phyloP scores from a whole-genome alignment of 1,140 invertebrate genomes.

The Apis florea region DNA sequence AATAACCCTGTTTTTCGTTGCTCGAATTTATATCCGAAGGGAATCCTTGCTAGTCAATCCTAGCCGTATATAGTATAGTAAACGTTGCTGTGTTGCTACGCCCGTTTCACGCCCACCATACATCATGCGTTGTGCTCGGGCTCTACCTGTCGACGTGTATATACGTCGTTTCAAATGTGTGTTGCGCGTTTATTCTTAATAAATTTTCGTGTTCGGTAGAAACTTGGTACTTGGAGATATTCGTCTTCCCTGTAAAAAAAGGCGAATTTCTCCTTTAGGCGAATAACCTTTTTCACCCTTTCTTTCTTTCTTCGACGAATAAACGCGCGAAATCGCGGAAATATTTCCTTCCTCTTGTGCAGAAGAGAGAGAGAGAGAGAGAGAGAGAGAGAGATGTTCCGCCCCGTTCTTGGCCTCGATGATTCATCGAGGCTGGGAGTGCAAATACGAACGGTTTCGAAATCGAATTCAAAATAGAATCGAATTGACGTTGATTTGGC shows the following conservation, averaged over 20 bases:
- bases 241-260: too few species aligned
- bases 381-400: too few species aligned
- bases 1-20: not conserved
- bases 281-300: too few species aligned
- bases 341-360: too few species aligned
- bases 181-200: not conserved
- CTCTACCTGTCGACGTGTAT: slow-evolving; percentile 63
- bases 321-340: too few species aligned
- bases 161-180: slow-evolving; percentile 54
- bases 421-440: not conserved
- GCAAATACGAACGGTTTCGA: too few species aligned
- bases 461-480: too few species aligned
- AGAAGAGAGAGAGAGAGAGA: too few species aligned
- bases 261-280: too few species aligned
- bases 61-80: slow-evolving; percentile 73
- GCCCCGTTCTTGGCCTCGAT: not conserved
- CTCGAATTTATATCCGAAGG: slow-evolving; percentile 32
- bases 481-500: not conserved
- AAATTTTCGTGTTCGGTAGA: not conserved
- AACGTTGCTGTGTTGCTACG: slow-evolving; percentile 76
- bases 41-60: slow-evolving; percentile 39
- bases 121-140: slow-evolving; percentile 69
- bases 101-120: slow-evolving; percentile 74
- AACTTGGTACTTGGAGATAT: not conserved
- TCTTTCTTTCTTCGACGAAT: too few species aligned